These are phyloP conservation scores for Okamejei kenojei DNA, from an alignment of 2,797 vertebrate genomes.

Conservation along the genomic window DNA sequence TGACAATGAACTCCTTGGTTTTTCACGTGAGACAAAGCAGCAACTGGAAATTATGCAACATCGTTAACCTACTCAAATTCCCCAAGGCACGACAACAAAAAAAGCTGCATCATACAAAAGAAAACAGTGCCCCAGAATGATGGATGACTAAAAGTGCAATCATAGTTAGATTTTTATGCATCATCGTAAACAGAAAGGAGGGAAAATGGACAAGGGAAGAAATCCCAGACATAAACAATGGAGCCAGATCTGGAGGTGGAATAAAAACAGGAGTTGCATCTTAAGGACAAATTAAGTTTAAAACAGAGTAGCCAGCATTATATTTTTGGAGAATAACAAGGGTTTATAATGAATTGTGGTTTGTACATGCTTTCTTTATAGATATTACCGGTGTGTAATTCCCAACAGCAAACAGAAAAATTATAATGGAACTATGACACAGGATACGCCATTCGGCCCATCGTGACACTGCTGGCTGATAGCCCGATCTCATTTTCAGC, in stretches of 20 bases:
- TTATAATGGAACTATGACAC: too few species aligned
- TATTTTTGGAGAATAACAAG: too few species aligned
- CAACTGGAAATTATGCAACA: neutral
- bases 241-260: neutral
- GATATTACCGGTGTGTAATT: too few species aligned
- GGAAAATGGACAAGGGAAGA: neutral
- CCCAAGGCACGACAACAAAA: neutral
- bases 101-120: neutral
- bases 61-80: neutral
- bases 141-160: neutral
- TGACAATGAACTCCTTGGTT: neutral
- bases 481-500: too few species aligned
- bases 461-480: too few species aligned
- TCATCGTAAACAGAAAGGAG: neutral
- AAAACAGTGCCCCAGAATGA: too few species aligned
- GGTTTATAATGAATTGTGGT: too few species aligned
- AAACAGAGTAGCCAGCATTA: too few species aligned
- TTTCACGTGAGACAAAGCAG: neutral
- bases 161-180: neutral
- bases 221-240: neutral
- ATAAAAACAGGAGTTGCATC: neutral
- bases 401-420: too few species aligned
- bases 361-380: too few species aligned
- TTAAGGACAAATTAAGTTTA: too few species aligned
- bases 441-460: too few species aligned